Conservation (phyloP, 2,113 vertebrate genomes). For the Oncorhynchus gorbuscha region DNA sequence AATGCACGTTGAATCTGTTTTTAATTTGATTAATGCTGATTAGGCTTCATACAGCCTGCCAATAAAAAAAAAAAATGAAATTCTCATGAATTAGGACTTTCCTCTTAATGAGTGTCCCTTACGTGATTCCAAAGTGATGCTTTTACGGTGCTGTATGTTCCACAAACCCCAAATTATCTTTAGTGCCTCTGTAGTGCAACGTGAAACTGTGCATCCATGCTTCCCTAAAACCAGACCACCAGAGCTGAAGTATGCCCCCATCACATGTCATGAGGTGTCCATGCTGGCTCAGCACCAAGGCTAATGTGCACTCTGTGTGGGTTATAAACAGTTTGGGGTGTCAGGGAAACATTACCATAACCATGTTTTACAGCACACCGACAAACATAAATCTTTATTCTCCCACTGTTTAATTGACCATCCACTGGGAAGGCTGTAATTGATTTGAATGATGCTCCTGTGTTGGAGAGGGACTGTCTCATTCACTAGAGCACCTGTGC, state of each 20-base stretch:
- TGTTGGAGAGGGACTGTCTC: slow-evolving; percentile 5
- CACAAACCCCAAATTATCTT: not conserved
- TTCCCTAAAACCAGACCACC: slow-evolving; percentile 19
- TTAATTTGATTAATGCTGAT: slow-evolving; percentile 6
- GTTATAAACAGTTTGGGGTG: slow-evolving; percentile 25
- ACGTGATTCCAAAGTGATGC: slow-evolving; percentile 6
- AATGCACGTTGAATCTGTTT: not conserved
- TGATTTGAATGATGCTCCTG: slow-evolving; percentile 36
- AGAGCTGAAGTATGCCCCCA: slow-evolving; percentile 23
- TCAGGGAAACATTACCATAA: slow-evolving; percentile 36
- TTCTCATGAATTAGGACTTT: not conserved
- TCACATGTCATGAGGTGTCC: slow-evolving; percentile 5
- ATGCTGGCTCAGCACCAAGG: slow-evolving; percentile 11
- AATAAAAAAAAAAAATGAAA: not conserved
- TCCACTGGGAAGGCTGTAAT: slow-evolving; percentile 31
- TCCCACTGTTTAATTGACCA: slow-evolving; percentile 39
- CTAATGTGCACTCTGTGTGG: not conserved
- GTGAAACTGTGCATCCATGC: slow-evolving; percentile 12
- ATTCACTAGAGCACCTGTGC: slow-evolving; percentile 20
- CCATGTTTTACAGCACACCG: slow-evolving; percentile 31
- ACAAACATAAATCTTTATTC: slow-evolving; percentile 29
- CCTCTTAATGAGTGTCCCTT: not conserved
- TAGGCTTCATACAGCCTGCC: not conserved
- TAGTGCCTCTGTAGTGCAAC: slow-evolving; percentile 1
- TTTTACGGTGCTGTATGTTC: not conserved